Base-by-base conservation (phyloP, 23 tunicate species). In the Ascidia mentula region DNA sequence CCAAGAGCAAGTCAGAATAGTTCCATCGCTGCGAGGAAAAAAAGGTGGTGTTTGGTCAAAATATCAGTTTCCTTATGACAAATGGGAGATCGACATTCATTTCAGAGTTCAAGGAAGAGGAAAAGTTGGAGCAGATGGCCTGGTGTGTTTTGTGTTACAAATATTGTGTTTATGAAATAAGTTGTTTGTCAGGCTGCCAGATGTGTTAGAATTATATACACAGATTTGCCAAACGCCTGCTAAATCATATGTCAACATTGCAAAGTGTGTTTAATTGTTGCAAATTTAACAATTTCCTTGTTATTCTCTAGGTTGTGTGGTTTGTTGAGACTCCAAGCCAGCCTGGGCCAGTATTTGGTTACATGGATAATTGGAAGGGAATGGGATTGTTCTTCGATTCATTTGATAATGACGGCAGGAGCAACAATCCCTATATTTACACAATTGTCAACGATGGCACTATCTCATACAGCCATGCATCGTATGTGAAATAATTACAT, bases 81-180 rank as follows among this genome's bases (percentile, higher is more conserved):
- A 79, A 26, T 95, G 96, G 96, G 84, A 90, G 74, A 31, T 95
- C 28, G 92, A 95, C 13, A 77, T 90, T 22, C 82, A 78, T 60
- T 72, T 95, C 33, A 74, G 96, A 24, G 79, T 95, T 13, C 82
- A 79, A 35, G 99, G 99, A 13, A 72, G 89, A 34, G 96, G 92
- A 59, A 74, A 81, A 81, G 46, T 95, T 22, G 99, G 99, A 26
- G 99, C 99, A 69, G 99, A 95, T 87, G 99, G 99, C 7, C 38
- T 95, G 74, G 99, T 87, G 35, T 71, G 85, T 79, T 0, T 38
- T 17, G 30, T 0, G 39, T 31, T 73, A 9, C 53, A 12, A 42
- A 42, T 42, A 12, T 15, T 42, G 15, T 42, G 12, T 9, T 42
- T 12, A 15, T 15, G 15, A 42, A 42, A 9, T 42, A 42, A 9